These are phyloP conservation scores for Phymorhynchus buccinoides DNA, from an alignment of 1,140 invertebrate species.

Conservation along the genomic window DNA sequence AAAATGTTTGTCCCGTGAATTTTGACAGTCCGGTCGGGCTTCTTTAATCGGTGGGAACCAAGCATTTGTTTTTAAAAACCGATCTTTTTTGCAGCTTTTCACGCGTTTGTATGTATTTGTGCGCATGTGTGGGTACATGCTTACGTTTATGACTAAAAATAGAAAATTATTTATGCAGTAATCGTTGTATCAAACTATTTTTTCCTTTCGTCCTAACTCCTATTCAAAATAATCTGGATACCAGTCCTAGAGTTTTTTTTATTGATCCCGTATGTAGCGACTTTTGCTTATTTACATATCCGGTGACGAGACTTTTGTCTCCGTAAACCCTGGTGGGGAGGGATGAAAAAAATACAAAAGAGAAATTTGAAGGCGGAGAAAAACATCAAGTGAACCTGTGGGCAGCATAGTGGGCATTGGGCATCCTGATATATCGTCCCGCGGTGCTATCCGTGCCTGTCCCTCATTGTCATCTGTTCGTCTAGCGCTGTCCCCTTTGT, in stretches of 20 bases:
- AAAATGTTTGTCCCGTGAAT: background rate
- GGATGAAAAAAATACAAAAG: background rate
- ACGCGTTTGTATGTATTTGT: too few species aligned
- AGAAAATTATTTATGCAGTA: background rate
- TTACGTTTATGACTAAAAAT: too few species aligned
- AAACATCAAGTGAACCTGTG: conserved; percentile 1
- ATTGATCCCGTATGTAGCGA: background rate
- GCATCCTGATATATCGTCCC: background rate
- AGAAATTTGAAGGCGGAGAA: background rate
- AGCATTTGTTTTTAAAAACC: background rate
- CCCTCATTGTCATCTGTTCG: background rate
- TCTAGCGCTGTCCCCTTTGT: background rate
- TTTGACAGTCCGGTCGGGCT: background rate
- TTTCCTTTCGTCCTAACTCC: background rate
- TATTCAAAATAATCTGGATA: background rate
- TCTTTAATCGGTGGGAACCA: background rate
- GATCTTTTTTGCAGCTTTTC: conserved; percentile 6
- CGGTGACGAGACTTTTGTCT: conserved; percentile 34
- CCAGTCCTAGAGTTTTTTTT: background rate
- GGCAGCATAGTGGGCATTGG: background rate
- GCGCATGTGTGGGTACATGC: too few species aligned
- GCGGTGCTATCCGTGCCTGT: conserved; percentile 9
- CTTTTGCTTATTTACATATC: conserved; percentile 32
- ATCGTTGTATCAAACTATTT: background rate
- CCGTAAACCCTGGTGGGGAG: background rate